Base-by-base conservation (phyloP, 2,797 vertebrate species). In the Uromys caudimaculatus region DNA sequence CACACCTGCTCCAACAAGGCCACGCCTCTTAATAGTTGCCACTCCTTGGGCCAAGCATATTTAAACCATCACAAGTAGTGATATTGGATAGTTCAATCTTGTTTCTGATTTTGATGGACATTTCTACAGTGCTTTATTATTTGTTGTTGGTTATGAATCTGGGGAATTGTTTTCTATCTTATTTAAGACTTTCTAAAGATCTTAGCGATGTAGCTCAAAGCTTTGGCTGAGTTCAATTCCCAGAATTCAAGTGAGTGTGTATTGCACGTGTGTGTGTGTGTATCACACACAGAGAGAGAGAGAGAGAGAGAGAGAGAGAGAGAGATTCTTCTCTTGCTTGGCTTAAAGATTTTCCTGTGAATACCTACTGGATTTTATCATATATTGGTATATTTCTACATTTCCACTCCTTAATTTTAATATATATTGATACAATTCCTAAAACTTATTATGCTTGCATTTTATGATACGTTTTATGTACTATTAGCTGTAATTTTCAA, bases 381-480 rank as follows among this genome's bases (percentile, higher is more conserved):
- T 79, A 41, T 60, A 69, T 82, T n/a, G 32, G 24, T 89, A 19
- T 62, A 89, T 75, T 69, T 29, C 47, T 82, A 3, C 64, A 90
- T 75, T 79, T 83, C 50, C 16, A 62, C 24, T 41, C 35, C 14
- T 92, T 90, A 71, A 69, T 73, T 77, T 93, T 95, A 91, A 58
- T 54, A n/a, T 47, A 62, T 56, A 23, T 50, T 91, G 92, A 90
- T 35, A 89, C 91, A 82, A 89, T 82, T 94, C 10, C 38, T 86
- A 87, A 83, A 79, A 56, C 13, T 84, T 24, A 47, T 78, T 47
- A 90, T 83, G 71, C 41, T 47, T 95, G 6, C 69, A 56, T 56
- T 84, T 81, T 69, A 0, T 85, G 85, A 89, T 89, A 94, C 75
- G 44, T 41, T 29, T 82, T 92, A 71, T 79, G 75, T 75, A 62